Base-by-base conservation (phyloP, 53 echinoderm and acorn worm genomes). In the Holothuria leucospilota region DNA sequence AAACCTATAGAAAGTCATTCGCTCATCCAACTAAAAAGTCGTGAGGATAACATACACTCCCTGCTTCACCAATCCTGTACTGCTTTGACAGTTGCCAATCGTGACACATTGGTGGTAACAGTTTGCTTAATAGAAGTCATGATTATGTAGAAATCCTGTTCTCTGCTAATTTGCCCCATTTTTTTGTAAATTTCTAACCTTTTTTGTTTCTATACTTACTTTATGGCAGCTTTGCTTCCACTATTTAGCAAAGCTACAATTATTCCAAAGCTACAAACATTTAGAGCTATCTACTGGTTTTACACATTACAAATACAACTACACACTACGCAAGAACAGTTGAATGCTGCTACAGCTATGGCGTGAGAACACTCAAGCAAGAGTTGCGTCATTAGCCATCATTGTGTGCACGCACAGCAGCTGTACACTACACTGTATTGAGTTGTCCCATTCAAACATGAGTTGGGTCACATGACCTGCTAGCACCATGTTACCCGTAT, bases 401-500 rank as follows among this genome's bases (percentile, higher is more conserved):
- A 75, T 75, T 75, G 75, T 75, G 51, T 51, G 75, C 53, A 75
- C 51, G 56, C 12, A 60, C 62, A 62, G 61, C 81, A 34, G 29
- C 38, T 8, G 10, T 58, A 20, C 21, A 14, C 51, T 23, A 51
- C 78, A 20, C 56, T 78, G 56, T 56, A 56, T 56, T 18, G 56
- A 56, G 56, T 56, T 56, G 56, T 56, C 56, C 56, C 56, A 56
- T 56, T 56, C 56, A 56, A 56, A 56, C 56, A 56, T 39, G 65
- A 26, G 65, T 67, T 30, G 84, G 65, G 84, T 83, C 68, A 66
- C 84, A 83, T 83, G 84, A 83, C 41, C 63, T 65, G 39, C 65
- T 83, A 83, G 84, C 84, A 83, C 84, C 84, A 83, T 83, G 84
- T 46, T 83, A 83, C 84, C 84, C 84, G 84, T 83, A 83, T 83